Conservation (phyloP, 1,140 invertebrate species). For the Chrysoperla carnea region DNA sequence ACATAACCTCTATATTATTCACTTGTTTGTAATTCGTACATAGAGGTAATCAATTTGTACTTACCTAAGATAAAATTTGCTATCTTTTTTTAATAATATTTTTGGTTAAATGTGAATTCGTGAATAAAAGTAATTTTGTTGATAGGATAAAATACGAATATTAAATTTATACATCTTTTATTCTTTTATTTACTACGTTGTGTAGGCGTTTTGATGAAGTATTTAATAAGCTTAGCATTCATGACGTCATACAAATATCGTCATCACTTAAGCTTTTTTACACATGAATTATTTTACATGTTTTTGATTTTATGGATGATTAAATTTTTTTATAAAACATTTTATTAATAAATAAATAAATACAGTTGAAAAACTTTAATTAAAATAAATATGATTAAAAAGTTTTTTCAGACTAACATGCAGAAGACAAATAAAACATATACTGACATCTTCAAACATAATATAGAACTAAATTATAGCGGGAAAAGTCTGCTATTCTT, state of each 20-base stretch:
- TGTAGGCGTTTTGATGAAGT: too few species aligned
- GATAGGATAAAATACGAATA: conserved; percentile 1
- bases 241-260: conserved; percentile 8
- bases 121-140: conserved; percentile 6
- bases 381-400: background rate
- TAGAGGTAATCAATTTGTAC: too few species aligned
- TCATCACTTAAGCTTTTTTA: background rate
- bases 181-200: too few species aligned
- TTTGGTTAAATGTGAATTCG: conserved; percentile 7
- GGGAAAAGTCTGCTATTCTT: too few species aligned
- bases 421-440: too few species aligned
- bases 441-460: background rate
- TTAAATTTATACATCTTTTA: too few species aligned
- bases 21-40: too few species aligned
- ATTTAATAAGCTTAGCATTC: too few species aligned
- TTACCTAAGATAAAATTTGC: background rate
- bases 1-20: too few species aligned
- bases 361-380: background rate
- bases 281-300: background rate
- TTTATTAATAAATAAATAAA: too few species aligned
- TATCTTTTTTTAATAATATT: conserved; percentile 3
- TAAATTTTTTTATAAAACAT: background rate
- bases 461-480: too few species aligned
- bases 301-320: background rate
- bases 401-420: background rate